Base-by-base conservation (phyloP, 2,888 invertebrate species). In the Epinotia brunnichana region DNA sequence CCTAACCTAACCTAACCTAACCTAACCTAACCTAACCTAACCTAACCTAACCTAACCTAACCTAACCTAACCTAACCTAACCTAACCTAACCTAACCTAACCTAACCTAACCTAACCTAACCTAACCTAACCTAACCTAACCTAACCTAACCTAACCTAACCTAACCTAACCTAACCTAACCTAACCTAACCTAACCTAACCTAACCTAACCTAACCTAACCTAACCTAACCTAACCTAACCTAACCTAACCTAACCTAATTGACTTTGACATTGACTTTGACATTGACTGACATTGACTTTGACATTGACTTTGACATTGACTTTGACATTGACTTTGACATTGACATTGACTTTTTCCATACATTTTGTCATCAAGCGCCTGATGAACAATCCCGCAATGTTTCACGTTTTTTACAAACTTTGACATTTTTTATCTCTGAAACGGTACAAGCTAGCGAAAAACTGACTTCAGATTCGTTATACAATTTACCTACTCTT, bases 1-100 rank as follows among this genome's bases (percentile, higher is more conserved):
- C 64, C 64, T 64, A 64, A 64, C 64, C 64, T 64, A 64, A 64
- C 64, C 64, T 64, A 64, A 64, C 64, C 64, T 64, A 64, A 64
- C 64, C 64, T 64, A 64, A 64, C 64, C 64, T 64, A 64, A 64
- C 64, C 64, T 64, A 64, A 64, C 64, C 53, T 53, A 53, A 53
- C 53, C 53, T 53, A 53, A 53, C 53, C 53, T 53, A 53, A 53
- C 53, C 53, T 53, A 53, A 53, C 53, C 53, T 53, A 53, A 53
- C 53, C 53, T 53, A 53, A 53, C 53, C 53, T 53, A 53, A 53
- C 53, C 53, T 53, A 53, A 53, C 53, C 53, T 53, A 53, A 53
- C 53, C 53, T 53, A 53, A 53, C 53, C 53, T 53, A 53, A 53
- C 53, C 53, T 53, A 53, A 53, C 53, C 53, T 53, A 53, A 53